phyloP scores from a whole-genome alignment of 2,797 vertebrate genomes.

The Vireo griseus region DNA sequence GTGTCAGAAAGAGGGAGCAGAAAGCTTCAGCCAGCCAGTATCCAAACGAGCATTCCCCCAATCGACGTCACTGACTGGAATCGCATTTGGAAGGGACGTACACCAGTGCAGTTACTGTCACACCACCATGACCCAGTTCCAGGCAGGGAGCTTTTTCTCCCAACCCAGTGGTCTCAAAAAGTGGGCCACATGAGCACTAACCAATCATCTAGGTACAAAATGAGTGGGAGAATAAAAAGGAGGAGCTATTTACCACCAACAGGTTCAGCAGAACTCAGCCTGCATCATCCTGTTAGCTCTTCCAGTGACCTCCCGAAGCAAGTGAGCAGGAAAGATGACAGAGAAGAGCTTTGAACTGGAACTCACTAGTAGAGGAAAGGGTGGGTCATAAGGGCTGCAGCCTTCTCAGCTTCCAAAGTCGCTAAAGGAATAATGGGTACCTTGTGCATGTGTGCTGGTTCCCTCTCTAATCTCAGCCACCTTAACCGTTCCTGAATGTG shows the following conservation, averaged over 20 bases:
- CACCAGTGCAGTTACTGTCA: not conserved
- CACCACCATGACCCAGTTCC: not conserved
- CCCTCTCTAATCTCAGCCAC: not conserved
- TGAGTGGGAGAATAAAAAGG: not conserved
- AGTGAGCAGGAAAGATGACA: not conserved
- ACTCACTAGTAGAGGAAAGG: not conserved
- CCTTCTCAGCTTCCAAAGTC: not conserved
- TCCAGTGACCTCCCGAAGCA: not conserved
- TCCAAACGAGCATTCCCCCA: not conserved
- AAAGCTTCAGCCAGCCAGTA: not conserved
- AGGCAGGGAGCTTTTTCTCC: not conserved
- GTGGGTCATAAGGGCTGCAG: rapidly evolving
- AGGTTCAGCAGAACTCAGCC: not conserved
- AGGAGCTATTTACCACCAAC: not conserved
- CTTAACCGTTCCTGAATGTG: not conserved
- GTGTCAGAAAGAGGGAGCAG: not conserved
- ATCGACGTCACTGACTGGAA: not conserved
- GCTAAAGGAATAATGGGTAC: not conserved
- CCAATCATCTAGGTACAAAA: not conserved
- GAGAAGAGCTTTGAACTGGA: not conserved
- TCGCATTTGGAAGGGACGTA: rapidly evolving
- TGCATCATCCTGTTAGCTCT: not conserved
- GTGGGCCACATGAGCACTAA: not conserved
- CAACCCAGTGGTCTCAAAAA: not conserved
- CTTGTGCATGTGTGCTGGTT: rapidly evolving